These are phyloP conservation scores for Saccopteryx bilineata DNA, from an alignment of 2,113 vertebrate species.

Conservation along the genomic window DNA sequence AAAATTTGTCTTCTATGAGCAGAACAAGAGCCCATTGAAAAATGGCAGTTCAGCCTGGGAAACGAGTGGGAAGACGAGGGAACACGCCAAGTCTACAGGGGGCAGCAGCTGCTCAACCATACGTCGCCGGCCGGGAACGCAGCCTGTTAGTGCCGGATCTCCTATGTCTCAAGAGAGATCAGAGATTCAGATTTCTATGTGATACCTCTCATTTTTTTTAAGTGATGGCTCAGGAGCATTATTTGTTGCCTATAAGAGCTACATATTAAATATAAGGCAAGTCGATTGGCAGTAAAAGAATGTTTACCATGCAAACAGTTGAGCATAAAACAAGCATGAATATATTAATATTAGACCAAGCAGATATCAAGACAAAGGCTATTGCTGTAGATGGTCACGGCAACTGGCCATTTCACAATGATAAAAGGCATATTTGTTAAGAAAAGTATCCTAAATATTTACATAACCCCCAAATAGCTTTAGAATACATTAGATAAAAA, in stretches of 20 bases:
- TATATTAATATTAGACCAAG: neutral
- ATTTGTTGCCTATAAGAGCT: neutral
- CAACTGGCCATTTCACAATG: neutral
- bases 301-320: neutral
- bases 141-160: neutral
- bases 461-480: neutral
- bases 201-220: neutral
- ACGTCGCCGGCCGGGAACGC: neutral
- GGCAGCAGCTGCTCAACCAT: neutral
- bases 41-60: neutral
- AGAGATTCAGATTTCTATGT: neutral
- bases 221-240: neutral
- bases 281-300: neutral
- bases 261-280: neutral
- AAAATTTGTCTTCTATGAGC: neutral
- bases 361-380: neutral
- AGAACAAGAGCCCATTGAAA: neutral
- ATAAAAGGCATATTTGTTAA: neutral
- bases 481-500: neutral
- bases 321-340: neutral
- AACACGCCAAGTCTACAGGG: neutral
- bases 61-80: neutral
- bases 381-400: neutral
- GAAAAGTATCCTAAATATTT: neutral
- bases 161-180: neutral